Evolutionary conservation across 2,888 invertebrate genomes (phyloP).

Genomic region (Meiosimyza platycephala): DNA sequence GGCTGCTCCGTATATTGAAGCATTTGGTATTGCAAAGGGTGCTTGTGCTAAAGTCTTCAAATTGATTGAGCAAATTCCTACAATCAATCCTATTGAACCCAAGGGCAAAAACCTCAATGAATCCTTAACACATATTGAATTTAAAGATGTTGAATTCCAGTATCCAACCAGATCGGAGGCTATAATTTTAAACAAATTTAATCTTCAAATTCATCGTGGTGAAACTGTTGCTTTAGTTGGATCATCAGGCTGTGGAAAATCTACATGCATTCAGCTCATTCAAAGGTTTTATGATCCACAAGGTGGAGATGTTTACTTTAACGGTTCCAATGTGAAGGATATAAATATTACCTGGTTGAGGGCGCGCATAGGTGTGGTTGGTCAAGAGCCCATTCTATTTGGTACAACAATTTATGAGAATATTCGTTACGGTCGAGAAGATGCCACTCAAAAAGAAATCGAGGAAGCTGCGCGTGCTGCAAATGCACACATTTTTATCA

Average conservation of each 20-base stretch:
- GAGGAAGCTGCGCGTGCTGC: constrained; percentile 78
- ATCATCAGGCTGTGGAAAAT: constrained; percentile 82
- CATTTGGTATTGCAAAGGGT: constrained; percentile 82
- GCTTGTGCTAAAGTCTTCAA: constrained; percentile 82
- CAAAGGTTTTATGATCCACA: constrained; percentile 80
- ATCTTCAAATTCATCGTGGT: constrained; percentile 75
- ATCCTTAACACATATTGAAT: constrained; percentile 76
- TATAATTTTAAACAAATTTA: constrained; percentile 69
- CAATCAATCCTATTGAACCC: constrained; percentile 77
- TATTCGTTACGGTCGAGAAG: constrained; percentile 82
- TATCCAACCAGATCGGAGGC: constrained; percentile 85
- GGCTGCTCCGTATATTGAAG: constrained; percentile 83
- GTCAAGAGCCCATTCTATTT: constrained; percentile 91
- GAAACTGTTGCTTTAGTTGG: constrained; percentile 82
- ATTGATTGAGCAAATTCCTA: constrained; percentile 80
- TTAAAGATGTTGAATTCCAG: constrained; percentile 79
- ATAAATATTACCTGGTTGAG: constrained; percentile 85
- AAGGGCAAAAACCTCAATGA: constrained; percentile 72
- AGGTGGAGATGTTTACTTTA: constrained; percentile 75
- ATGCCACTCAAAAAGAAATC: constrained; percentile 75
- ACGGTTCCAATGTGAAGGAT: constrained; percentile 76
- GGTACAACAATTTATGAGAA: constrained; percentile 87
- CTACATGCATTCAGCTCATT: constrained; percentile 79
- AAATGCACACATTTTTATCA: constrained; percentile 82
- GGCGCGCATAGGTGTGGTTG: constrained; percentile 85